These are phyloP conservation scores for Mobula birostris DNA, from an alignment of 2,113 vertebrate species.

Conservation along the genomic window DNA sequence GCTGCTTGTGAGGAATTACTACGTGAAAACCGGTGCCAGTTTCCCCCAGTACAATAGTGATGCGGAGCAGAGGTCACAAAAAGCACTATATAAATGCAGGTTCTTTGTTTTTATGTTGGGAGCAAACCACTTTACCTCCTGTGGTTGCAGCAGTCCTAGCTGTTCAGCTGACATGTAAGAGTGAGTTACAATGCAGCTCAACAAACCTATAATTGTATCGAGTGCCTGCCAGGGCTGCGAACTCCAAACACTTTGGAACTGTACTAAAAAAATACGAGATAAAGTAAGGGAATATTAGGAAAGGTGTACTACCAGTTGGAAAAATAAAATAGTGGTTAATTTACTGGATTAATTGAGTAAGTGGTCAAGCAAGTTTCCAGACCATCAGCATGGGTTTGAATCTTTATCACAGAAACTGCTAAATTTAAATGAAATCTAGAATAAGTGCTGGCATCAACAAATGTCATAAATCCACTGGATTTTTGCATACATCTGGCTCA, in stretches of 20 bases:
- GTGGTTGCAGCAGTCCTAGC: background rate
- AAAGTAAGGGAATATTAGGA: background rate
- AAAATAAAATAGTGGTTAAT: no score
- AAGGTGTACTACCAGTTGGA: background rate
- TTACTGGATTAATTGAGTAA: no score
- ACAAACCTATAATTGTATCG: background rate
- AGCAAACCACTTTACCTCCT: background rate
- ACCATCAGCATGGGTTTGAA: no score
- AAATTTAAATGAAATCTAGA: no score
- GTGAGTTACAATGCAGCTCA: background rate
- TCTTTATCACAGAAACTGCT: no score
- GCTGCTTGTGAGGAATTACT: background rate
- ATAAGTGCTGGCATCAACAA: no score
- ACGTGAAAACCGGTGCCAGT: no score
- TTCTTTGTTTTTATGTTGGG: background rate
- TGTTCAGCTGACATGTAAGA: background rate
- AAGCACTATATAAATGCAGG: background rate
- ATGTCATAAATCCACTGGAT: no score
- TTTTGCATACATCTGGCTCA: no score
- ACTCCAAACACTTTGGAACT: background rate
- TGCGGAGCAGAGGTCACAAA: background rate
- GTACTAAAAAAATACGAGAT: background rate
- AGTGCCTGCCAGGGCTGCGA: background rate
- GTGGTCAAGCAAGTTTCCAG: no score
- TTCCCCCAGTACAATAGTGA: background rate